A percentile compares a stretch with the other conserved stretches of the same genome.
phyloP scores from a whole-genome alignment of 2,888 invertebrate species.

The Neelides folsomi region DNA sequence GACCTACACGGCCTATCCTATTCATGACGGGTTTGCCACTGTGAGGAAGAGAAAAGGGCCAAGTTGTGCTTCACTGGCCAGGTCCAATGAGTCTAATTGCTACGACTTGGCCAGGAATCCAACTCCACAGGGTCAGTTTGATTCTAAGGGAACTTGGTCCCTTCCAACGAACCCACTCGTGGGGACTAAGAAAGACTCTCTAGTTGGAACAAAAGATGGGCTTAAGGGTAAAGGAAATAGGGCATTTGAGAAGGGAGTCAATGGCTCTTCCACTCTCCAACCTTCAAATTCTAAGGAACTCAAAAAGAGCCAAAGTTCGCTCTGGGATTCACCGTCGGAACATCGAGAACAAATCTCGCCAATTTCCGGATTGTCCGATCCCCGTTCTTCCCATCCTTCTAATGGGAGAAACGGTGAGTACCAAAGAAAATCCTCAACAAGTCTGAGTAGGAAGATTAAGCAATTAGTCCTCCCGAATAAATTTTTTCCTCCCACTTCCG shows the following conservation, averaged over 20 bases:
- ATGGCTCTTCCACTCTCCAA: no score
- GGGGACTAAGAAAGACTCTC: no score
- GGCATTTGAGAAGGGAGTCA: no score
- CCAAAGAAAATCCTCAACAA: slow-evolving; percentile 15
- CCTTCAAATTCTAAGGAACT: no score
- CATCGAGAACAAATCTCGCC: background rate
- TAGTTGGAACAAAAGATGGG: no score
- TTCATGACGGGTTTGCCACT: slow-evolving; percentile 79
- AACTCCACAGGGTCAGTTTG: background rate
- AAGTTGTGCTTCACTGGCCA: slow-evolving; percentile 27
- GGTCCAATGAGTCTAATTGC: slow-evolving; percentile 24
- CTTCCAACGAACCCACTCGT: no score
- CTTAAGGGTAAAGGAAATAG: no score
- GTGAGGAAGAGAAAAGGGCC: slow-evolving; percentile 40
- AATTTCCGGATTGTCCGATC: background rate
- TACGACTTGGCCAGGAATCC: slow-evolving; percentile 22
- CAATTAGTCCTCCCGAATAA: slow-evolving; percentile 29
- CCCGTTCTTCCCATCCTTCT: background rate
- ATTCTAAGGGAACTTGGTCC: no score
- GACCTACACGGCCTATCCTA: slow-evolving; percentile 16
- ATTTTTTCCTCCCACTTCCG: slow-evolving; percentile 11
- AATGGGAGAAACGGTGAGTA: slow-evolving; percentile 1
- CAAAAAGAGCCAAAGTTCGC: no score
- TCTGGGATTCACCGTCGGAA: no score
- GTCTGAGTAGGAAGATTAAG: slow-evolving; percentile 25